Conservation (phyloP, 2,113 vertebrate genomes). For the Lophura nycthemera region DNA sequence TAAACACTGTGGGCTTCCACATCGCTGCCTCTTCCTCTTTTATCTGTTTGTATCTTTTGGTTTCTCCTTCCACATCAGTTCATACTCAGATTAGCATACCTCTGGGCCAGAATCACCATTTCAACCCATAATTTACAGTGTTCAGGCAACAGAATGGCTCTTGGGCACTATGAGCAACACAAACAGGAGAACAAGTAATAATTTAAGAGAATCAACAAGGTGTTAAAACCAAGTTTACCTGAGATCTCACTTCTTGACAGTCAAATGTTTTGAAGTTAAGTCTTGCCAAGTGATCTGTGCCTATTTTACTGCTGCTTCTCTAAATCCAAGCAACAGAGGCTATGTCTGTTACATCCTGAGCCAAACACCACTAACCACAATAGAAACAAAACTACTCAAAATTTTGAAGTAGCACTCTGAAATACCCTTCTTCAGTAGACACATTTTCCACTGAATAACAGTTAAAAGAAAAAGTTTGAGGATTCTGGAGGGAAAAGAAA, state of each 20-base stretch:
- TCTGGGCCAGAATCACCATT: not conserved
- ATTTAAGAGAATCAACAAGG: not conserved
- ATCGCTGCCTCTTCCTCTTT: not conserved
- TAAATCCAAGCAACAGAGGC: not conserved
- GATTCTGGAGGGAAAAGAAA: not conserved
- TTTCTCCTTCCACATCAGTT: not conserved
- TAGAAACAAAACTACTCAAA: conserved; percentile 1
- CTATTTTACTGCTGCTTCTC: not conserved
- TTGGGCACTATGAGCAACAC: not conserved
- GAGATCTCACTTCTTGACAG: not conserved
- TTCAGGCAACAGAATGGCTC: not conserved
- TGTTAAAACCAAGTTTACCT: not conserved
- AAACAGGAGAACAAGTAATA: not conserved
- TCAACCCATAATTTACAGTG: not conserved
- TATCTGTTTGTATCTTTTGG: not conserved
- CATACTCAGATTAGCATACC: not conserved
- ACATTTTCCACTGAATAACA: not conserved
- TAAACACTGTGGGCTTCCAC: not conserved
- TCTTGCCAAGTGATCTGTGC: not conserved
- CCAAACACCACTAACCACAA: conserved; percentile 11
- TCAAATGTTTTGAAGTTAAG: not conserved
- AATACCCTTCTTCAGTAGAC: not conserved
- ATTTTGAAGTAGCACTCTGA: not conserved
- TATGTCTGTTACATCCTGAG: not conserved
- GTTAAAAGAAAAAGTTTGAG: not conserved